Conservation (phyloP, 2,888 invertebrate genomes). For the Xanthia icteritia region DNA sequence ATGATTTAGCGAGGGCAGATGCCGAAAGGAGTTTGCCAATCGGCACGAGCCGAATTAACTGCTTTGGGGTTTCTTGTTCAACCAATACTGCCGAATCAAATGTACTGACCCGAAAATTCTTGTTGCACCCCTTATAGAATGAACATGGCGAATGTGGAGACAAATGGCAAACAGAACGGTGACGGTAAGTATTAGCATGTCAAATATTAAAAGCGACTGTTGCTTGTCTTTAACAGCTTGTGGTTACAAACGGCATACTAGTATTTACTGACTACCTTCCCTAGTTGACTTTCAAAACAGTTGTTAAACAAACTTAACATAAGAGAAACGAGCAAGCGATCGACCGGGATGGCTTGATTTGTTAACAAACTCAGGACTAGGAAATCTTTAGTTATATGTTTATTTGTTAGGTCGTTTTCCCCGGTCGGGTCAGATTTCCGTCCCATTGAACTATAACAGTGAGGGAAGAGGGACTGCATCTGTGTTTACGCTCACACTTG, state of each 20-base stretch:
- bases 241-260: too few species aligned
- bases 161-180: not conserved
- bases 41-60: too few species aligned
- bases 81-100: not conserved
- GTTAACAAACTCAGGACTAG: too few species aligned
- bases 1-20: not conserved
- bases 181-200: not conserved
- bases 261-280: not conserved
- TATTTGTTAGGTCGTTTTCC: too few species aligned
- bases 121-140: not conserved
- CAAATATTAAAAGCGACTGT: constrained; percentile 7
- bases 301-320: not conserved
- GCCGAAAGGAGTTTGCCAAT: not conserved
- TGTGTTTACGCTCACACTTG: too few species aligned
- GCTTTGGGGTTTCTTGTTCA: not conserved
- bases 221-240: not conserved
- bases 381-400: too few species aligned
- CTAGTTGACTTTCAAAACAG: not conserved
- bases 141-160: not conserved
- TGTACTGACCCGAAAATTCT: not conserved
- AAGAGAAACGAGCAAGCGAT: not conserved
- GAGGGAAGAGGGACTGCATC: not conserved
- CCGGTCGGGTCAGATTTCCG: not conserved
- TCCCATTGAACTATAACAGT: not conserved
- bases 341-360: too few species aligned